These are phyloP conservation scores for Tauraco erythrolophus DNA, from an alignment of 2,113 vertebrate species.

Conservation along the genomic window DNA sequence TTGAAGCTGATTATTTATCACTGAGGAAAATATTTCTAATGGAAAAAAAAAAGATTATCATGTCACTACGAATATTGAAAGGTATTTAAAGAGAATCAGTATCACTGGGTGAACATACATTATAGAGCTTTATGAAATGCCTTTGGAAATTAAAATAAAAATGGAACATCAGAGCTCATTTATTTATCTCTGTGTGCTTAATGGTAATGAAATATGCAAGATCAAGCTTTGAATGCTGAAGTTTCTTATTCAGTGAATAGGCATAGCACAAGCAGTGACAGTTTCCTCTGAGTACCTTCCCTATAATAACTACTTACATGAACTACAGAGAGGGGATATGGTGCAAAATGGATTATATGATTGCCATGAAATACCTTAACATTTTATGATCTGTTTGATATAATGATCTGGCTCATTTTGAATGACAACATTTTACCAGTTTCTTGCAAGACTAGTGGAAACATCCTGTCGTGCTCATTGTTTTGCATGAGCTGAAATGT, in stretches of 20 bases:
- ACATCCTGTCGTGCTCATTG: neutral
- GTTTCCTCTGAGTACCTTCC: neutral
- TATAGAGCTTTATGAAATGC: neutral
- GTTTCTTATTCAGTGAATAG: neutral
- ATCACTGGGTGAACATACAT: neutral
- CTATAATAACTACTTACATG: neutral
- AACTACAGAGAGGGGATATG: neutral
- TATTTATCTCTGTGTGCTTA: neutral
- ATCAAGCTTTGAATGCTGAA: neutral
- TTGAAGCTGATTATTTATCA: neutral
- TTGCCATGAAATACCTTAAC: neutral
- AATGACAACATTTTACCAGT: neutral
- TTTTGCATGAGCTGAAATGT: neutral
- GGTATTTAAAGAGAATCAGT: neutral
- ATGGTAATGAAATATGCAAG: neutral
- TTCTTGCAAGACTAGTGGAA: neutral
- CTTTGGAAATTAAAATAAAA: slow-evolving; percentile 37
- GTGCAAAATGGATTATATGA: neutral
- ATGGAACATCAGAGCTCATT: neutral
- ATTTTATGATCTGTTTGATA: neutral
- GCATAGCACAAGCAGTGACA: neutral
- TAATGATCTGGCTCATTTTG: neutral
- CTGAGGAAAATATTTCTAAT: neutral
- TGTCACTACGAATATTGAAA: neutral
- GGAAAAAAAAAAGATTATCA: neutral